These are phyloP conservation scores for Blomia tropicalis DNA, from an alignment of 2,888 invertebrate species.

Conservation along the genomic window DNA sequence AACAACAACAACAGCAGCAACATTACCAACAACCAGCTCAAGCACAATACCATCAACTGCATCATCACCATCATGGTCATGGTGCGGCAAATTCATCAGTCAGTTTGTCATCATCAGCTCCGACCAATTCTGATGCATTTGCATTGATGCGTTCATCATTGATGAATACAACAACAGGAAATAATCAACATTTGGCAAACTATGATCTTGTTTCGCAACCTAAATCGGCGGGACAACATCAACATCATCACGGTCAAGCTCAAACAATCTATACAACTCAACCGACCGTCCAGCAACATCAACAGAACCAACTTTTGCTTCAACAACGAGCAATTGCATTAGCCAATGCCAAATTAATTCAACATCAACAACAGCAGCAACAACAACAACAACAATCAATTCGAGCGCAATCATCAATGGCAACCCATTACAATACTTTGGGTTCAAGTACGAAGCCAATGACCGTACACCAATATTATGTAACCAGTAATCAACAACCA, in stretches of 20 bases:
- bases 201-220: background rate
- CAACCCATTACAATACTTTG: background rate
- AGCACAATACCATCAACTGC: constrained; percentile 4
- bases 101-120: constrained; percentile 15
- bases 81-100: constrained; percentile 7
- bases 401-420: background rate
- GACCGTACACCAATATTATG: constrained; percentile 1
- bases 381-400: background rate
- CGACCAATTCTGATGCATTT: constrained; percentile 5
- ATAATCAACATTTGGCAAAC: background rate
- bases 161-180: constrained; percentile 6
- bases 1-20: background rate
- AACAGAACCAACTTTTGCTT: constrained; percentile 9
- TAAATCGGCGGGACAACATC: background rate
- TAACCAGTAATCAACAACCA: background rate
- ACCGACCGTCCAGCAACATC: constrained; percentile 5
- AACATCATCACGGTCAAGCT: background rate
- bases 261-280: background rate
- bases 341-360: constrained; percentile 16
- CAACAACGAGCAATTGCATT: constrained; percentile 1
- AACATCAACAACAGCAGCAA: constrained; percentile 20
- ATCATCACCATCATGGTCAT: constrained; percentile 29
- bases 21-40: constrained; percentile 10
- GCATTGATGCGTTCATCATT: constrained; percentile 20
- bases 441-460: background rate